Evolutionary conservation across 2,888 invertebrate genomes (phyloP), one percentile per base, ranked within the genome.

Genomic region (Phyllotreta cruciferae): DNA sequence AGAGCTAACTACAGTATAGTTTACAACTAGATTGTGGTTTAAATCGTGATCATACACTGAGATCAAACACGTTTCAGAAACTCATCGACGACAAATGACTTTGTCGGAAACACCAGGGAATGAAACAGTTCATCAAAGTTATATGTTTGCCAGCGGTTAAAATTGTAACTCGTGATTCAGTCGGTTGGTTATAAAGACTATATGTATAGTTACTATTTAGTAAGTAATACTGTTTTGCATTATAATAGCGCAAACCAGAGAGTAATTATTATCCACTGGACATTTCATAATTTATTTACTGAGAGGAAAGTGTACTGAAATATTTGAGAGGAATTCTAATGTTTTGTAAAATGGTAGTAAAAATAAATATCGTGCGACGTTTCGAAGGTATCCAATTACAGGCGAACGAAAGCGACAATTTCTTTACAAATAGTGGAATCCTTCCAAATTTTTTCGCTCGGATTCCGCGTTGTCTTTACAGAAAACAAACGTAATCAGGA

Each of bases 21-120:
- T 68, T 44, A 61, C 52, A 57, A 65, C 62, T 66, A 63, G 60
- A 68, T 71, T 70, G 71, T 62, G 70, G 71, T 68, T 67, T 70
- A 62, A 60, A 66, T 56, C 56, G 60, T 63, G 69, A 58, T 65
- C 67, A 60, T 65, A 65, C 52, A 24, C 24, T 39, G 66, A 72
- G 69, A 69, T 73, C 70, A 72, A 70, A 73, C 65, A 66, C 69
- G 64, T 66, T 62, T 62, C 63, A 53, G 53, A 53, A 24, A 24
- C 38, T 53, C 38, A 39, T 53, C 53, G 53, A 58, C 52, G 36
- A 41, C 36, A 42, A 52, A 58, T 58, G 58, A 41, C 52, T 50
- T 41, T 52, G 41, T 35, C 34, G 36, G 10, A 58, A 41, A 58
- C 39, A 24, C 24, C 24, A 24, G 11, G 53, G 10, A 36, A 41